Evolutionary conservation across 1,140 invertebrate genomes (phyloP), one percentile per base, ranked within the genome.

Genomic region (Musca vetustissima): DNA sequence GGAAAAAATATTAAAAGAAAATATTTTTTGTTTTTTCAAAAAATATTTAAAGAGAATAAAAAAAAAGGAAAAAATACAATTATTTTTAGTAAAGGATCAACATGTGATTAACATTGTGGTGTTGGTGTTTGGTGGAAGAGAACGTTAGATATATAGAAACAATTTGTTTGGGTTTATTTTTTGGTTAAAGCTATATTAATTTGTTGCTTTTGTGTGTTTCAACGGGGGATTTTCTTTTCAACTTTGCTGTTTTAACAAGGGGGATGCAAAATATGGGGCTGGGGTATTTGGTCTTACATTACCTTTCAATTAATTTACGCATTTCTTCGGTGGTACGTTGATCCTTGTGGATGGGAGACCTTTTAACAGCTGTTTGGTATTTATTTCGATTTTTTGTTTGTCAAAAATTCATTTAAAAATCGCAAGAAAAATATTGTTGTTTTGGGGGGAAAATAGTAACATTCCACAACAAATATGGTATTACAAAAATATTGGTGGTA

Each of bases 241-340:
- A 43, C 36, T 8, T 43, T 13, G 36, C 36, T 43, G 36, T 43
- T 43, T 43, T 43, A 9, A 6, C 13, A 8, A 9, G 36, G 36
- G 36, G 36, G 36, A 43, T 43, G 36, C 36, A 43, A 28, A 28
- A 8, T 4, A 8, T 43, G 13, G 36, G 36, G 36, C 6, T 13
- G 6, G 1, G 36, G 36, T 7, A 13, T 11, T 43, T 1, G 11
- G 6, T 43, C 36, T 74, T 85, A 89, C 87, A 49, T 93, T 89
- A 95, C 93, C 93, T 95, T 89, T 96, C 93, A 87, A 96, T 93
- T 85, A 96, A 91, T 90, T 94, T 95, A 86, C 93, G 89, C 92
- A 95, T 94, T 89, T 95, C 93, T 87, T 95, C 93, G 85, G 91
- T 93, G 87, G 92, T 90, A 90, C 93, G 91, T 86, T 90, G 91